Conservation (phyloP, 2,797 vertebrate genomes). For the Smutsia gigantea region DNA sequence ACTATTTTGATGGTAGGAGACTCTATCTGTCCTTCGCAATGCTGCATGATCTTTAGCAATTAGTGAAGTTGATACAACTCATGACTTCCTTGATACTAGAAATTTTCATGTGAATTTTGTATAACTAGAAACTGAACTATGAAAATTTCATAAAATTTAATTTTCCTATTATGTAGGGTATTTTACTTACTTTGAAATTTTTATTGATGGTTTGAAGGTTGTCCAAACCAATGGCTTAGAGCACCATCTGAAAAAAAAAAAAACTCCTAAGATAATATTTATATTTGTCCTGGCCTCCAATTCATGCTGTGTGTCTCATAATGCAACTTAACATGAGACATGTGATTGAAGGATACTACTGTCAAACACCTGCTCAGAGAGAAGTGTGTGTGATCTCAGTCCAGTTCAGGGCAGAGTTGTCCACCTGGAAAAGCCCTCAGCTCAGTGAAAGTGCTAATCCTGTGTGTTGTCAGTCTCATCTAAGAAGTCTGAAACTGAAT, state of each 20-base stretch:
- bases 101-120: constrained; percentile 41
- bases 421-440: background rate
- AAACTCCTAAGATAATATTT: background rate
- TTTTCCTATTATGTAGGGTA: background rate
- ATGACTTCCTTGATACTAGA: background rate
- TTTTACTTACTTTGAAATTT: constrained; percentile 34
- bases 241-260: background rate
- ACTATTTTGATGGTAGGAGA: background rate
- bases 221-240: background rate
- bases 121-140: background rate
- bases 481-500: background rate
- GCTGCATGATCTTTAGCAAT: background rate
- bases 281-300: background rate
- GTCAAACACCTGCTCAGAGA: constrained; percentile 4
- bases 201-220: constrained; percentile 20
- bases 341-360: background rate
- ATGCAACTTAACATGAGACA: background rate
- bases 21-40: constrained; percentile 23
- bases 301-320: background rate
- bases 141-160: background rate
- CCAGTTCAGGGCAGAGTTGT: constrained; percentile 11
- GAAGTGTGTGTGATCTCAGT: background rate
- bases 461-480: background rate
- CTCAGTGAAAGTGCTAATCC: background rate
- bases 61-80: constrained; percentile 25